Evolutionary conservation across 2,797 vertebrate species (phyloP), one percentile per base, ranked within the genome.

Genomic region (Parauchenoglanis punctatus): DNA sequence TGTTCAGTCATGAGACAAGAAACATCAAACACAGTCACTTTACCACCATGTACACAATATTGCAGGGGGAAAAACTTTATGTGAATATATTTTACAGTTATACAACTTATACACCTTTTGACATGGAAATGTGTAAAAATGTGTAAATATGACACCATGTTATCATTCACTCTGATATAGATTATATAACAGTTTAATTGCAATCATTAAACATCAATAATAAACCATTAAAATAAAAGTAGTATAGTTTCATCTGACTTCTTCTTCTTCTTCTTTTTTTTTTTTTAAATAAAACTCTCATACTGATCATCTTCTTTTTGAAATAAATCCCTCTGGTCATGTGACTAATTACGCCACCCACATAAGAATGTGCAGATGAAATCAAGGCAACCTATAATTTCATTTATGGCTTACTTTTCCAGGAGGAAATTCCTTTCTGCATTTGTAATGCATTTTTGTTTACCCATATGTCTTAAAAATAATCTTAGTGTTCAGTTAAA

Each of bases 1-100:
- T 88, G 81, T 88, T 85, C 31, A 81, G 49, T 46, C 82, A 8
- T 44, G 49, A 70, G 12, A 81, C 54, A 88, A n/a, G 20, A 18
- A 25, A 67, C 61, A 28, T 49, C 25, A 81, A 81, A 35, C 52
- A 80, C 54, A 63, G 35, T 56, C 7, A 58, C 28, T 54, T 77
- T 52, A 31, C 23, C 2, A 13, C 1, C 23, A 28, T 77, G 75
- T 52, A 49, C 46, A 65, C 35, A 63, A 6, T 28, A 15, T 4
- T 49, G 40, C 59, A 8, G 4, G 15, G 40, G 4, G 3, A 7
- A n/a, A 46, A 63, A 46, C 46, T 1, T 2, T 56, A 31, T 2
- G 28, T 35, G 40, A 63, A 46, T 7, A 46, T 13, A 46, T n/a
- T 44, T 59, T 35, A 59, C 11, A 59, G 23, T 13, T 25, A 46